phyloP scores from a whole-genome alignment of 2,888 invertebrate species.

The Tipula vernalis region DNA sequence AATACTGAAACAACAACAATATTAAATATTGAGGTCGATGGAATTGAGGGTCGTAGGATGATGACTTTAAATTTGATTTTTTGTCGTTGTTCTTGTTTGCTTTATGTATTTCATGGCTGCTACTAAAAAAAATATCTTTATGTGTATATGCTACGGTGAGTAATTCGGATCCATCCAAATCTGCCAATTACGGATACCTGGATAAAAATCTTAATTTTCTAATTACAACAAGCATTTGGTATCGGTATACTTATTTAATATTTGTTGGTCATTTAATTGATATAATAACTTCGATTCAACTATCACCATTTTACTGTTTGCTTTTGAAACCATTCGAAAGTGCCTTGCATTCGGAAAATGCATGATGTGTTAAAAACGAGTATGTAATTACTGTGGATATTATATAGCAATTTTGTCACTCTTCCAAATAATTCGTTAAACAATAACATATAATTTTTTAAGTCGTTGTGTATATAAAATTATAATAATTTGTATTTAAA shows the following conservation, averaged over 20 bases:
- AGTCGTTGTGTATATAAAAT: neutral
- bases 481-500: neutral
- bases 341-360: neutral
- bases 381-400: neutral
- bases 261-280: neutral
- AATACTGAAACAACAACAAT: neutral
- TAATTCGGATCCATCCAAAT: neutral
- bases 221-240: no score
- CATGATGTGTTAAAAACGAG: neutral
- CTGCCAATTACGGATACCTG: neutral
- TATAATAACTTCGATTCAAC: neutral
- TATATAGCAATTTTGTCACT: neutral
- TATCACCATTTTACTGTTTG: neutral
- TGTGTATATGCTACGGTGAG: neutral
- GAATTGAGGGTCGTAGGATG: neutral
- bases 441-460: neutral
- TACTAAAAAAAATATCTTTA: neutral
- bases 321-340: neutral
- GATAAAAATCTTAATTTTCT: neutral
- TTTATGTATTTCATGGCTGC: neutral
- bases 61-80: neutral
- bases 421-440: neutral
- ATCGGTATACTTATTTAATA: no score
- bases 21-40: neutral
- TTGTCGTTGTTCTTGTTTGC: neutral